Percentiles rank a stretch among this genome's conserved stretches.
Evolutionary conservation across 2,888 invertebrate species (phyloP).

Genomic region (Leucophora obtusa): DNA sequence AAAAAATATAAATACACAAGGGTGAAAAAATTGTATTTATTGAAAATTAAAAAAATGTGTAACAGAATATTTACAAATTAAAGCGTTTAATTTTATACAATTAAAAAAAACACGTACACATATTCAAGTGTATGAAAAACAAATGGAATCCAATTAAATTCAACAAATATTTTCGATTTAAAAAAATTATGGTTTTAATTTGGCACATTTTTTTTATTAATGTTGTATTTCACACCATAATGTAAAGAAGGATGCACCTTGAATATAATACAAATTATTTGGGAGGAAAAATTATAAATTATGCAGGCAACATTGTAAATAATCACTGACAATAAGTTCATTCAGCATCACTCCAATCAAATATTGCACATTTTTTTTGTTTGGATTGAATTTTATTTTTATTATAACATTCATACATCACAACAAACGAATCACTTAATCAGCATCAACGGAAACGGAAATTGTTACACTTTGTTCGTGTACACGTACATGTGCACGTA

Average conservation of each 20-base stretch:
- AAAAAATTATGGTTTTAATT: not conserved
- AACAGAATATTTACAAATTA: not conserved
- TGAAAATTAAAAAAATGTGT: not conserved
- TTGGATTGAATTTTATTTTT: conserved; percentile 29
- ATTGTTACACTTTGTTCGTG: conserved; percentile 63
- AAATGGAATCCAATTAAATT: not conserved
- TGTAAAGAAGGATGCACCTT: not conserved
- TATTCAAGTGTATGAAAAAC: not conserved
- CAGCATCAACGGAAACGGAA: conserved; percentile 64
- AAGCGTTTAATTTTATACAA: not conserved
- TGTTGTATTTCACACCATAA: not conserved
- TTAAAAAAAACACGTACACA: not conserved
- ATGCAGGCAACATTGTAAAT: conserved; percentile 49
- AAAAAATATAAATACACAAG: too few species aligned
- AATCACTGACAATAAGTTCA: conserved; percentile 56
- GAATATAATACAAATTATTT: conserved; percentile 2
- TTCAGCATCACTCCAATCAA: conserved; percentile 59
- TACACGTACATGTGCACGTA: conserved; percentile 29
- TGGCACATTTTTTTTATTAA: not conserved
- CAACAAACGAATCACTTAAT: conserved; percentile 63
- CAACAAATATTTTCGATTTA: not conserved
- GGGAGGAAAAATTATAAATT: conserved; percentile 4
- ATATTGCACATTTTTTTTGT: conserved; percentile 32
- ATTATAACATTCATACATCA: conserved; percentile 42
- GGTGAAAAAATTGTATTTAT: not conserved